Evolutionary conservation across 2,888 invertebrate genomes (phyloP), one percentile per base, ranked within the genome.

Genomic region (Platycheirus albimanus): DNA sequence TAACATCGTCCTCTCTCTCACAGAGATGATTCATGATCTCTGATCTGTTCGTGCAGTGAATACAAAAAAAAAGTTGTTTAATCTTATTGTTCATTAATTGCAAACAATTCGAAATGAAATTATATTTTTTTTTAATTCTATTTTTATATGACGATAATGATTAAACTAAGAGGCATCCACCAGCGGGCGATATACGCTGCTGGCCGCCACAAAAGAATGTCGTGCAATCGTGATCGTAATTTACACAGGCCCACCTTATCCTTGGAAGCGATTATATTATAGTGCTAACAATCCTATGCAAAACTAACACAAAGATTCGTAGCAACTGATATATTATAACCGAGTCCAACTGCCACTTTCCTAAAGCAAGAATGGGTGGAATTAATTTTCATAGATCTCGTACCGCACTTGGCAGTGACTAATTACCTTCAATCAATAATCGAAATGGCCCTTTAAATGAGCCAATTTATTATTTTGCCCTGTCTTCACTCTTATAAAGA

Each of bases 381-480:
- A 83, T 83, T 83, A 83, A 83, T 83, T 83, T 83, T 78, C 78
- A 83, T 78, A 83, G 83, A 83, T 78, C 83, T 74, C 56, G 47
- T 58, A 33, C 77, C 72, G 72, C 78, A 72, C 63, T 56, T 83
- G 83, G 72, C 83, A 74, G 67, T 83, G 78, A 78, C 83, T 78
- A 83, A 84, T 84, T 84, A 63, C 58, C 56, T 66, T 70, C 75
- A 74, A 84, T 84, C 79, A 84, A 84, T 84, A 84, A 84, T 70
- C 66, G 84, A 70, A 84, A 84, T 84, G 66, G 79, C 84, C 79
- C 77, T 75, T 75, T 79, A 84, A 79, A 84, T 79, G 70, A 79
- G 79, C 52, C 75, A 70, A 79, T 84, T 75, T 75, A 75, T 84
- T 61, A 84, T 64, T 19, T 41, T 67, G 75, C 58, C 78, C 61